Conservation (phyloP, 2,888 invertebrate genomes). For the Heliconius aoede region DNA sequence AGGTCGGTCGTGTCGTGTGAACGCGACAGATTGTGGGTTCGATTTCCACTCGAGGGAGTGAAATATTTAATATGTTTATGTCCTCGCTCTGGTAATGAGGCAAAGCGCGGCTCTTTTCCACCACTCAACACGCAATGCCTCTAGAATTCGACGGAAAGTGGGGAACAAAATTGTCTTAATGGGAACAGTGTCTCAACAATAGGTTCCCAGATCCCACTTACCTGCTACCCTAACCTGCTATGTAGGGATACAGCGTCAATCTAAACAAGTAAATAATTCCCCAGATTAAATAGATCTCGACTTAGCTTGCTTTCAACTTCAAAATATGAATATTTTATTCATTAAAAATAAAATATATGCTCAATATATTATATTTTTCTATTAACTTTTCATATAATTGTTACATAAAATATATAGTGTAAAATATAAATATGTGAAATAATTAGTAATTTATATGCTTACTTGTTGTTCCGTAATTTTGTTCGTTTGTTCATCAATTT, state of each 20-base stretch:
- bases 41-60: background rate
- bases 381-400: no score
- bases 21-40: background rate
- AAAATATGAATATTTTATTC: no score
- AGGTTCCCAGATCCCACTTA: background rate
- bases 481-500: slow-evolving; percentile 74
- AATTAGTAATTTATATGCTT: background rate
- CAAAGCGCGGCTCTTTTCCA: background rate
- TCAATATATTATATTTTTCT: no score
- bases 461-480: slow-evolving; percentile 75
- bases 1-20: no score
- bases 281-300: background rate
- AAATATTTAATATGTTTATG: background rate
- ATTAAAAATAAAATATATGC: no score
- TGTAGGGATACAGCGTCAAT: background rate
- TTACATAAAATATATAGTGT: background rate
- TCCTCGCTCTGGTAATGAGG: no score
- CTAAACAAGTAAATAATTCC: background rate
- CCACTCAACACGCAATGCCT: slow-evolving; percentile 1
- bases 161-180: background rate
- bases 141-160: background rate
- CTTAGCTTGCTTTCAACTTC: no score
- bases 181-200: background rate
- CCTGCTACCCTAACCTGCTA: background rate
- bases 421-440: background rate